These are phyloP conservation scores for Girardia tigrina DNA, from an alignment of 2,888 invertebrate genomes.

Conservation along the genomic window DNA sequence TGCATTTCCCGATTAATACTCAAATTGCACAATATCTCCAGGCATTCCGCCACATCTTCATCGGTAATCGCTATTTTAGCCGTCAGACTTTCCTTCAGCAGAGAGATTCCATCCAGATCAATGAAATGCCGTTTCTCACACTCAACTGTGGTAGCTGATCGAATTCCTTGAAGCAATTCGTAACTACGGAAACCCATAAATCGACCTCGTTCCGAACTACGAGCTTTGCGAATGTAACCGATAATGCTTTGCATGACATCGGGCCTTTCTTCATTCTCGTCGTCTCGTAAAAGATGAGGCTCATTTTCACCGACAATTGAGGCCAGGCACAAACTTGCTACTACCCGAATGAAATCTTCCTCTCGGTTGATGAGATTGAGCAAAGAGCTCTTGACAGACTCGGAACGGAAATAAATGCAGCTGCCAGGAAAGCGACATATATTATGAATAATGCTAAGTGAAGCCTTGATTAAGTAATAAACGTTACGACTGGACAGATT, in stretches of 20 bases:
- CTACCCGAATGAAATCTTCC: slow-evolving; percentile 43
- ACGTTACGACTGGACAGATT: slow-evolving; percentile 43
- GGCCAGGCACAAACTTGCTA: slow-evolving; percentile 43
- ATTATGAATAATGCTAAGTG: slow-evolving; percentile 45
- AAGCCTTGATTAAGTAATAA: slow-evolving; percentile 37
- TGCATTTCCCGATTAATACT: neutral
- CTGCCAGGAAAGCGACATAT: slow-evolving; percentile 43
- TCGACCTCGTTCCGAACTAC: slow-evolving; percentile 39
- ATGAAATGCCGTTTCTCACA: neutral
- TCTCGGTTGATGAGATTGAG: slow-evolving; percentile 38
- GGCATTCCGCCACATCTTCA: neutral
- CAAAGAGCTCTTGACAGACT: slow-evolving; percentile 31
- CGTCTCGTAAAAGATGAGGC: neutral
- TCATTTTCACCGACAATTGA: slow-evolving; percentile 39
- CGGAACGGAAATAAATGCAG: slow-evolving; percentile 42
- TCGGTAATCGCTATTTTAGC: neutral
- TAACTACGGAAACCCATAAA: slow-evolving; percentile 39
- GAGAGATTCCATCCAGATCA: neutral
- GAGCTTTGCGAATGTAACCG: slow-evolving; percentile 41
- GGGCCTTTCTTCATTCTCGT: slow-evolving; percentile 35
- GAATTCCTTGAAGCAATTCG: neutral
- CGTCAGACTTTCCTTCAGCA: neutral
- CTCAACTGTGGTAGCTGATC: neutral
- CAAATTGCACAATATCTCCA: neutral
- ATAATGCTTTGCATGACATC: slow-evolving; percentile 41